Percentiles rank a stretch among this genome's conserved stretches.
phyloP scores from a whole-genome alignment of 2,888 invertebrate species.

The Lasiommata megera region DNA sequence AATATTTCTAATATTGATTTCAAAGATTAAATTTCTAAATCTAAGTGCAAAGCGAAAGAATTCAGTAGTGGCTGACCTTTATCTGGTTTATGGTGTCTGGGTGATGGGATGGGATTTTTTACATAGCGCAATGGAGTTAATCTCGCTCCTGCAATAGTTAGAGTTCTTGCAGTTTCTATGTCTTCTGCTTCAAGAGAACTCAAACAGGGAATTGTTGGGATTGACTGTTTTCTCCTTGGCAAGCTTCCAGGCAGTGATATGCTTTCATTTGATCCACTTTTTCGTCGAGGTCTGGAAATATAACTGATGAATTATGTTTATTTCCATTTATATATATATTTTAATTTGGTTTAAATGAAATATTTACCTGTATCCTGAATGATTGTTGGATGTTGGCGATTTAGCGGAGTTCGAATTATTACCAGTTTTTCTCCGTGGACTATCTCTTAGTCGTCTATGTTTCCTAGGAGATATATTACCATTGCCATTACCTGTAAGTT shows the following conservation, averaged over 20 bases:
- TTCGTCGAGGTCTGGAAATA: constrained; percentile 63
- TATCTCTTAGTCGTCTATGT: constrained; percentile 83
- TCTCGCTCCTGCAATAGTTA: constrained; percentile 74
- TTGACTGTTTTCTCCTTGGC: constrained; percentile 82
- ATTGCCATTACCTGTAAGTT: constrained; percentile 55
- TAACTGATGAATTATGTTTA: neutral
- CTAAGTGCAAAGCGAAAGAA: neutral
- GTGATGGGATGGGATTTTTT: constrained; percentile 76
- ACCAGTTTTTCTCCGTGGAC: constrained; percentile 84
- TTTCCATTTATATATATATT: neutral
- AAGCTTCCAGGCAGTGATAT: constrained; percentile 84
- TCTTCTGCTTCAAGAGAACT: constrained; percentile 78
- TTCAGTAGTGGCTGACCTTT: constrained; percentile 45
- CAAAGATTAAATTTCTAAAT: neutral
- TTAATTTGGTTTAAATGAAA: neutral
- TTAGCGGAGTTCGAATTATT: constrained; percentile 75
- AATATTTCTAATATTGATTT: neutral
- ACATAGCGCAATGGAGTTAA: constrained; percentile 71
- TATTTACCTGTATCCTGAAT: constrained; percentile 66
- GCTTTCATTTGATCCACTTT: constrained; percentile 81
- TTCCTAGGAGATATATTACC: constrained; percentile 81
- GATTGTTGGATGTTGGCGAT: constrained; percentile 75
- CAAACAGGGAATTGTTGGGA: constrained; percentile 70
- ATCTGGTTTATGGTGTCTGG: constrained; percentile 74
- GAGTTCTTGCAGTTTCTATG: constrained; percentile 67